A percentile compares a stretch with the other conserved stretches of the same genome.
Evolutionary conservation across 2,797 vertebrate genomes (phyloP).

Genomic region (Trematocara caparti): DNA sequence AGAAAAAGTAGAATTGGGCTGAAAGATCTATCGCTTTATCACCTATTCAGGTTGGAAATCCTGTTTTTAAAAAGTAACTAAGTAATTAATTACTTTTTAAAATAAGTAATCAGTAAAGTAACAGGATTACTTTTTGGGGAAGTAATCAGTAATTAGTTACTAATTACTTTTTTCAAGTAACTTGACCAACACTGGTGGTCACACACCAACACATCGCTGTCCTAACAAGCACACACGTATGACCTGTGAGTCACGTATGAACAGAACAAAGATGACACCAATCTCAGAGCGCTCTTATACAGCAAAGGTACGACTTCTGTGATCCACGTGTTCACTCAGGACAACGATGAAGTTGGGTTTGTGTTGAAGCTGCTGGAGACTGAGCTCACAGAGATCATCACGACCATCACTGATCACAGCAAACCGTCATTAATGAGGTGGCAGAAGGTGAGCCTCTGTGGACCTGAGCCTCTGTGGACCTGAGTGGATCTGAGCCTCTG

Average conservation of each 20-base stretch:
- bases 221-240: not conserved
- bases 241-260: not conserved
- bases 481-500: no score
- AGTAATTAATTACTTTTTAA: no score
- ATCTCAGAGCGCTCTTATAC: not conserved
- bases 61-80: no score
- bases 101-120: no score
- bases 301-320: not conserved
- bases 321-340: not conserved
- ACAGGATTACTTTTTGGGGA: no score
- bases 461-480: not conserved
- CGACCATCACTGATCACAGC: not conserved
- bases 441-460: not conserved
- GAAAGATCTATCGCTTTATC: no score
- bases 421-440: not conserved
- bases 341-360: not conserved
- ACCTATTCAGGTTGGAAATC: no score
- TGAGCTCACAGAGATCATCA: not conserved
- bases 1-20: no score
- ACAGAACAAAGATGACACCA: not conserved
- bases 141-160: no score
- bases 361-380: not conserved
- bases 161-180: no score
- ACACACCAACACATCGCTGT: not conserved
- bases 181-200: not conserved